Evolutionary conservation across 2,797 vertebrate genomes (phyloP).

Genomic region (Gymnopithys bicolor): DNA sequence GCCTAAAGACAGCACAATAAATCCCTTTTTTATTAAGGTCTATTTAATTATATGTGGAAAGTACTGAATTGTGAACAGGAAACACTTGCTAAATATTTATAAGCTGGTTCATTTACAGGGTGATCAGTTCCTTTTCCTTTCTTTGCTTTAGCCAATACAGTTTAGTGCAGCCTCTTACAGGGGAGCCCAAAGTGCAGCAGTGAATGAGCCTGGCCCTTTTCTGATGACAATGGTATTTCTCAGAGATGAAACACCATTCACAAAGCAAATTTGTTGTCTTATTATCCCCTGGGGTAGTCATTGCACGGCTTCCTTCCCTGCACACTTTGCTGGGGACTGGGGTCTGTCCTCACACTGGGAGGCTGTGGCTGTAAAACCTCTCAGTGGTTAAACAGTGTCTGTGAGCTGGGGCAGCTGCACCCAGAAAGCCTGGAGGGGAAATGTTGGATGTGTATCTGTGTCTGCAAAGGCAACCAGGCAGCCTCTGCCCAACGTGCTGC

Average conservation of each 20-base stretch:
- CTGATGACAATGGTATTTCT: not conserved
- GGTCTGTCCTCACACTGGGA: not conserved
- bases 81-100: constrained; percentile 82
- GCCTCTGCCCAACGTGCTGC: not conserved
- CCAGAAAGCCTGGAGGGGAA: not conserved
- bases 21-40: not conserved
- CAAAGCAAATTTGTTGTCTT: not conserved
- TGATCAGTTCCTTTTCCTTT: not conserved
- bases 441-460: rapidly evolving
- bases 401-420: not conserved
- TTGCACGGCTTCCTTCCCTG: rapidly evolving
- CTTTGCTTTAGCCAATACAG: not conserved
- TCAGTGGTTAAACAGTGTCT: rapidly evolving
- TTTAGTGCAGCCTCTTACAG: not conserved
- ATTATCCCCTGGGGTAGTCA: rapidly evolving
- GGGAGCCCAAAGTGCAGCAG: not conserved
- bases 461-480: not conserved
- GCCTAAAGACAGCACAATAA: not conserved
- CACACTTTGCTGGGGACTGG: rapidly evolving
- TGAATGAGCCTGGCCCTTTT: rapidly evolving
- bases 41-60: constrained; percentile 71
- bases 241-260: not conserved
- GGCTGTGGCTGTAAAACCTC: not conserved
- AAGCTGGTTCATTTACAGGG: constrained; percentile 58
- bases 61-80: constrained; percentile 82